A percentile compares a stretch with the other conserved stretches of the same genome.
Conservation (phyloP, 2,797 vertebrate species). For the Brachyalestes nurse region DNA sequence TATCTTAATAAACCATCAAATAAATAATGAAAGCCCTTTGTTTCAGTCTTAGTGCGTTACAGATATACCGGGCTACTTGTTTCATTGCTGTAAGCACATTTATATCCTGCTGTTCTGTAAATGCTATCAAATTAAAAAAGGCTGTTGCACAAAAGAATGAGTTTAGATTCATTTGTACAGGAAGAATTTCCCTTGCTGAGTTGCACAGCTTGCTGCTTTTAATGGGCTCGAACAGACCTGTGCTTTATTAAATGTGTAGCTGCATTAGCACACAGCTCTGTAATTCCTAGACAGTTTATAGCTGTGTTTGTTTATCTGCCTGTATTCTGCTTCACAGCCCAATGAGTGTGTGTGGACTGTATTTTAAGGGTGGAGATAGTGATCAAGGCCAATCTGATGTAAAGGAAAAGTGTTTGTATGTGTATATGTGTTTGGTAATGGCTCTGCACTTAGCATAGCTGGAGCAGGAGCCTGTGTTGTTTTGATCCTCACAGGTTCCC, state of each 20-base stretch:
- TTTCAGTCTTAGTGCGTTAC: slow-evolving; percentile 30
- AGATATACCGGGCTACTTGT: slow-evolving; percentile 3
- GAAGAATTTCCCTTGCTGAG: not conserved
- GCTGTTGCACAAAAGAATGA: slow-evolving; percentile 13
- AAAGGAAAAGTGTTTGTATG: slow-evolving; percentile 22
- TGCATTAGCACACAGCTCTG: slow-evolving; percentile 18
- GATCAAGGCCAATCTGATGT: slow-evolving; percentile 20
- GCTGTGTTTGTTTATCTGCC: slow-evolving; percentile 1
- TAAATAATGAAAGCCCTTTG: slow-evolving; percentile 28
- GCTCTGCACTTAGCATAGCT: not conserved
- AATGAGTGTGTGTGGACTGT: slow-evolving; percentile 14
- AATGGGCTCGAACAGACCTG: slow-evolving; percentile 31
- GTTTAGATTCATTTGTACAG: not conserved
- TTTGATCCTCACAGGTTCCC: slow-evolving; percentile 48
- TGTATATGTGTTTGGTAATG: not conserved
- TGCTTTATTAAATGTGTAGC: slow-evolving; percentile 27
- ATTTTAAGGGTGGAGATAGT: slow-evolving; percentile 37
- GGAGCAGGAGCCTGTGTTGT: slow-evolving; percentile 33
- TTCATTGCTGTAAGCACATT: slow-evolving; percentile 22
- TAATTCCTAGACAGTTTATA: slow-evolving; percentile 3
- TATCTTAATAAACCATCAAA: not conserved
- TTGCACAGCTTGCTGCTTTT: slow-evolving; percentile 42
- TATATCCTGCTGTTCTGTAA: slow-evolving; percentile 18
- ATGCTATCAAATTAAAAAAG: slow-evolving; percentile 17
- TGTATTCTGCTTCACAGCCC: slow-evolving; percentile 11